A percentile compares a stretch with the other conserved stretches of the same genome.
These are phyloP conservation scores for Mamestra configurata DNA, from an alignment of 1,140 invertebrate genomes.

Conservation along the genomic window DNA sequence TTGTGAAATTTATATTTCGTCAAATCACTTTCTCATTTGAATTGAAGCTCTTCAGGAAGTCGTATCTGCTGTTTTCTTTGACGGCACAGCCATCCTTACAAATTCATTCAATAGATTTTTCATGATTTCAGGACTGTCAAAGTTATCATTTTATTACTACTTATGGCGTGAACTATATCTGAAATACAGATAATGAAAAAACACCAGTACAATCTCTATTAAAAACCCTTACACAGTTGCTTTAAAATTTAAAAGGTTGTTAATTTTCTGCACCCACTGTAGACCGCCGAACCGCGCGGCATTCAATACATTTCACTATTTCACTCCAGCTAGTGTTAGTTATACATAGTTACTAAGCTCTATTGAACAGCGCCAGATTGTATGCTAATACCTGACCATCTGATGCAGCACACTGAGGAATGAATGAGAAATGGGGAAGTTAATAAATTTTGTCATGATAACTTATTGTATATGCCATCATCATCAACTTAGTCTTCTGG, in stretches of 20 bases:
- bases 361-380: constrained; percentile 44
- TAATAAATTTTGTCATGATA: not conserved
- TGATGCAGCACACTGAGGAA: not conserved
- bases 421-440: not conserved
- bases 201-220: too few species aligned
- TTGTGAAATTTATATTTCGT: not conserved
- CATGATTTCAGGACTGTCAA: too few species aligned
- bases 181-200: too few species aligned
- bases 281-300: not conserved
- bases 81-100: too few species aligned
- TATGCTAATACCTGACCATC: constrained; percentile 48
- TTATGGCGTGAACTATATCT: too few species aligned
- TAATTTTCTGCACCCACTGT: constrained; percentile 11
- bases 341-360: constrained; percentile 5
- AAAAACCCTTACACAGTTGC: too few species aligned
- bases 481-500: not conserved
- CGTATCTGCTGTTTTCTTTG: too few species aligned
- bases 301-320: constrained; percentile 51
- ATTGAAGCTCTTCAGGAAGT: too few species aligned
- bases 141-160: too few species aligned
- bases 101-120: too few species aligned
- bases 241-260: too few species aligned
- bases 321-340: constrained; percentile 40
- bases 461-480: not conserved
- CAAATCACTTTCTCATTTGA: not conserved